These are phyloP conservation scores for Distichodus sexfasciatus DNA, from an alignment of 2,797 vertebrate species.

Conservation along the genomic window DNA sequence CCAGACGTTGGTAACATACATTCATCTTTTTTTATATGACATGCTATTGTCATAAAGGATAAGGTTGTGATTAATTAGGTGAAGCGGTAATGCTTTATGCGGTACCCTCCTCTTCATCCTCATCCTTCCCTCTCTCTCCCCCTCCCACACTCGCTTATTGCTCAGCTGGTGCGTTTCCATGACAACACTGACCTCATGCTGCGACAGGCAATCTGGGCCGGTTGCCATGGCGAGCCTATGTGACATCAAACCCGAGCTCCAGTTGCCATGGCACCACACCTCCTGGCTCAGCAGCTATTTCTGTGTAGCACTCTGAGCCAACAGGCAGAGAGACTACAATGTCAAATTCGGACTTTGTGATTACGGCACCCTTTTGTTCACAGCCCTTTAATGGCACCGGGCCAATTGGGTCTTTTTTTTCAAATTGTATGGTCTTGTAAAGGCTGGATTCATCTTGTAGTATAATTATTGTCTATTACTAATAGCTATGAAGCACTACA, in stretches of 20 bases:
- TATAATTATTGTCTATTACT: too few relatives aligned
- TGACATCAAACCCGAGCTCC: slow-evolving; percentile 74
- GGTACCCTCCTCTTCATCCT: neutral
- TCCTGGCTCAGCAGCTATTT: slow-evolving; percentile 58
- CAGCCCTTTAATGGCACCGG: neutral
- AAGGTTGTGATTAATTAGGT: too few relatives aligned
- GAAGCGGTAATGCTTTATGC: neutral
- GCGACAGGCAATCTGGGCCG: slow-evolving; percentile 60
- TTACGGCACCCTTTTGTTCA: slow-evolving; percentile 19
- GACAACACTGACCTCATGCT: slow-evolving; percentile 61
- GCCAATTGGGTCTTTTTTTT: neutral
- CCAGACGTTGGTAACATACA: too few relatives aligned
- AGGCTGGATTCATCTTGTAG: neutral
- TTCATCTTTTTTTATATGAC: too few relatives aligned
- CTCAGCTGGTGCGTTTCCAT: slow-evolving; percentile 59
- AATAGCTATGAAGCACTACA: too few relatives aligned
- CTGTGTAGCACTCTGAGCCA: slow-evolving; percentile 44
- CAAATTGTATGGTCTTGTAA: neutral
- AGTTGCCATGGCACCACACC: slow-evolving; percentile 75
- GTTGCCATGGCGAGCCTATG: slow-evolving; percentile 74
- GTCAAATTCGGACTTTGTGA: slow-evolving; percentile 25
- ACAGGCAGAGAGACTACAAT: slow-evolving; percentile 48
- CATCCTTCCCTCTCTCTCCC: neutral
- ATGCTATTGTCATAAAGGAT: too few relatives aligned
- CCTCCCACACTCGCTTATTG: slow-evolving; percentile 27